These are phyloP conservation scores for Nymphalis urticae DNA, from an alignment of 2,888 invertebrate genomes.

Conservation along the genomic window DNA sequence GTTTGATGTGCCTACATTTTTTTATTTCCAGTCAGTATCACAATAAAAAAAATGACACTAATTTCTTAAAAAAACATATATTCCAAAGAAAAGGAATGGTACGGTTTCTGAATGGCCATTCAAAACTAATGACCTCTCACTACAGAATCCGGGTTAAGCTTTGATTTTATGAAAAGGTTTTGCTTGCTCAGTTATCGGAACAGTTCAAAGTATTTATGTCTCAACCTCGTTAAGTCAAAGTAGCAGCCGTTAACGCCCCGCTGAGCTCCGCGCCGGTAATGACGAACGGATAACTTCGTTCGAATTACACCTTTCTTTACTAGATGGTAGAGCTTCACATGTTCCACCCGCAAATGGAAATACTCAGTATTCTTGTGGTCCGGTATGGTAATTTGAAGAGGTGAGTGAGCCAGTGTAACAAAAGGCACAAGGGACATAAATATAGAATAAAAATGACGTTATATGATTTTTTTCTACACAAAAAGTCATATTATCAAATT, in stretches of 20 bases:
- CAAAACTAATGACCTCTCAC: slow-evolving; percentile 1
- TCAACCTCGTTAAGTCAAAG: slow-evolving; percentile 23
- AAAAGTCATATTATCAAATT: background rate
- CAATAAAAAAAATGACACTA: no score
- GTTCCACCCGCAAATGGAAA: no score
- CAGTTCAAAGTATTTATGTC: slow-evolving; percentile 18
- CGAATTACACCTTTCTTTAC: slow-evolving; percentile 1
- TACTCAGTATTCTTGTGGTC: no score
- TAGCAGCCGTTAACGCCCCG: slow-evolving; percentile 15
- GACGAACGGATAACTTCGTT: slow-evolving; percentile 10
- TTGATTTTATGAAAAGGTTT: slow-evolving; percentile 16
- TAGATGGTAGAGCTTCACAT: no score
- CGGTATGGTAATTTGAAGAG: no score
- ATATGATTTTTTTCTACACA: background rate
- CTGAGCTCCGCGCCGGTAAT: slow-evolving; percentile 15
- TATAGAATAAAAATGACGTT: no score
- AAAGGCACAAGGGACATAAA: no score
- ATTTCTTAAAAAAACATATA: no score
- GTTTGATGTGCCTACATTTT: no score
- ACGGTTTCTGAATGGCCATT: background rate
- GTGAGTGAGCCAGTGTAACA: no score
- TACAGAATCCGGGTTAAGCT: slow-evolving; percentile 21
- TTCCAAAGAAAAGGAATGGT: background rate
- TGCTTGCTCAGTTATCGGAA: slow-evolving; percentile 20
- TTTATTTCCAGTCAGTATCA: no score